Evolutionary conservation across 2,113 vertebrate genomes (phyloP).

Genomic region (Forbesichthys papilliferus): DNA sequence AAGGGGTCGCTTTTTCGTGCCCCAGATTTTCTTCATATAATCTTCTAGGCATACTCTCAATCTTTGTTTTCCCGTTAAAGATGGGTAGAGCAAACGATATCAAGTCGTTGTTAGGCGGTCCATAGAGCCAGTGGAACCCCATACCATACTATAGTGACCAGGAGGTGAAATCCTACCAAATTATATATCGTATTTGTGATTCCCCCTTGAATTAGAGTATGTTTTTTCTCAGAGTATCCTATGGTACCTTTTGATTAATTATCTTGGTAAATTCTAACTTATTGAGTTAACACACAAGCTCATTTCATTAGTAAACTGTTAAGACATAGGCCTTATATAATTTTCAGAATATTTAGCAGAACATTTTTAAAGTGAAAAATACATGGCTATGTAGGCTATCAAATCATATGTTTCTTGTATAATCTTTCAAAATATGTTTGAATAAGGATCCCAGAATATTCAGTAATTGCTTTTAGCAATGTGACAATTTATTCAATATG

Average conservation of each 20-base stretch:
- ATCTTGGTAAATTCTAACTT: slow-evolving; percentile 30
- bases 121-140: slow-evolving; percentile 22
- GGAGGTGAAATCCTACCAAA: no score
- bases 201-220: slow-evolving; percentile 52
- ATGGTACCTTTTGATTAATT: slow-evolving; percentile 50
- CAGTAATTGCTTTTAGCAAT: background rate
- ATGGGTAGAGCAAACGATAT: slow-evolving; percentile 32
- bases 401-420: background rate
- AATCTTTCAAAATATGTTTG: background rate
- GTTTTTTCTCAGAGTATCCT: slow-evolving; percentile 35
- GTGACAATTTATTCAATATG: background rate
- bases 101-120: background rate
- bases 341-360: background rate
- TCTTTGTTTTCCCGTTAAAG: slow-evolving; percentile 61
- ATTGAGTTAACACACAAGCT: slow-evolving; percentile 18
- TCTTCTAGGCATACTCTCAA: slow-evolving; percentile 50
- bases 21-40: slow-evolving; percentile 53
- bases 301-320: slow-evolving; percentile 39
- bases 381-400: no score
- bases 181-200: slow-evolving; percentile 49
- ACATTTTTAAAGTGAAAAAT: background rate
- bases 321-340: slow-evolving; percentile 17
- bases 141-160: no score
- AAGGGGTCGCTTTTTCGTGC: slow-evolving; percentile 56
- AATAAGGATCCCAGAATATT: background rate